Conservation (phyloP, 2,797 vertebrate species). For the Catostomus latipinnis region DNA sequence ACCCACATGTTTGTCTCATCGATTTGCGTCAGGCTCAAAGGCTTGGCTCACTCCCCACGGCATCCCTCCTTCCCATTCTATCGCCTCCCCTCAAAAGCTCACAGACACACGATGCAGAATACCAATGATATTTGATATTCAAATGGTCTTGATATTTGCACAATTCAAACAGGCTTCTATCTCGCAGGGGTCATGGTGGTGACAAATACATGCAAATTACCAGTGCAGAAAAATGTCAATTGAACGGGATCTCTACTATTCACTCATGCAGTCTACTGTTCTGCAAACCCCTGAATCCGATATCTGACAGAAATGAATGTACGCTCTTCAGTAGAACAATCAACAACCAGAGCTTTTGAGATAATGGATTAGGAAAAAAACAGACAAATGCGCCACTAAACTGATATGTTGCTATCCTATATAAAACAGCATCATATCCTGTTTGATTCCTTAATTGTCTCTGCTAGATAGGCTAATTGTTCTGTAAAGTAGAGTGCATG, state of each 20-base stretch:
- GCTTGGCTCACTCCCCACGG: constrained; percentile 61
- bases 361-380: constrained; percentile 22
- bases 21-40: constrained; percentile 72
- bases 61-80: constrained; percentile 34
- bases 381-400: background rate
- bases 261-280: background rate
- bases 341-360: background rate
- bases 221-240: constrained; percentile 21
- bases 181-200: constrained; percentile 61
- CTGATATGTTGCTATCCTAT: background rate
- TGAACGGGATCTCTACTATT: constrained; percentile 7
- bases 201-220: constrained; percentile 56
- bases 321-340: background rate
- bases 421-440: background rate
- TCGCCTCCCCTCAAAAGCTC: constrained; percentile 32
- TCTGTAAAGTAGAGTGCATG: background rate
- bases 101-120: constrained; percentile 67
- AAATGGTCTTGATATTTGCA: constrained; percentile 78
- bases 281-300: background rate
- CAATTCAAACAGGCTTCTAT: constrained; percentile 71
- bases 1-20: constrained; percentile 77
- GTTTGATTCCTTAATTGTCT: background rate
- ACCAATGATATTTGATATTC: constrained; percentile 82
- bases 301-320: constrained; percentile 39
- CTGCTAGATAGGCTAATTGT: background rate